Percentiles rank a stretch among this genome's conserved stretches.
Conservation (phyloP, 53 echinoderm and acorn worm species). For the Stichopus horrens region DNA sequence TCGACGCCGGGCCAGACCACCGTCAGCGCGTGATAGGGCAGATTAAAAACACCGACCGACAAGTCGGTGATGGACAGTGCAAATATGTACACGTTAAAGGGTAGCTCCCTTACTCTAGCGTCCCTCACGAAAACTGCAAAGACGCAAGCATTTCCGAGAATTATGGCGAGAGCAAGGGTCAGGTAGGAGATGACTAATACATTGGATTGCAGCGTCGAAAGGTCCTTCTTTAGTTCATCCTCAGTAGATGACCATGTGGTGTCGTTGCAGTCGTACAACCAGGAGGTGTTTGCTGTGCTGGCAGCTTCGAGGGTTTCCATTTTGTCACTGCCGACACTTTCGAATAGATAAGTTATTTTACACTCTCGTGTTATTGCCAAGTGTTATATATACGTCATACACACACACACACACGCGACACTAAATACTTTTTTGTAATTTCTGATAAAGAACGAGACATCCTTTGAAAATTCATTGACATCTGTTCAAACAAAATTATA, state of each 20-base stretch:
- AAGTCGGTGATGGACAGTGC: constrained; percentile 1
- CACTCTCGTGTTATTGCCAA: too few relatives aligned
- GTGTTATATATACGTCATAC: too few relatives aligned
- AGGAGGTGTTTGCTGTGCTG: too few relatives aligned
- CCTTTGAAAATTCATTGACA: too few relatives aligned
- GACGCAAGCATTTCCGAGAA: constrained; percentile 12
- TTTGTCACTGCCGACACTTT: too few relatives aligned
- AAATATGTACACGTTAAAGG: constrained; percentile 4
- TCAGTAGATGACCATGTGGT: not conserved
- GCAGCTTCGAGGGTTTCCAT: too few relatives aligned
- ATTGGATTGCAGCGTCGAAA: not conserved
- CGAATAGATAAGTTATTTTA: too few relatives aligned
- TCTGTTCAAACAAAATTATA: too few relatives aligned
- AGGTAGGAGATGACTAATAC: not conserved
- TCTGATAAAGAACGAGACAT: too few relatives aligned
- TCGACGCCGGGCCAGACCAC: not conserved
- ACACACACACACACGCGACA: too few relatives aligned
- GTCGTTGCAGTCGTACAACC: too few relatives aligned
- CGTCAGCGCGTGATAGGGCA: constrained; percentile 6
- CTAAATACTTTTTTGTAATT: too few relatives aligned
- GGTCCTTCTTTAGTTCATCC: not conserved
- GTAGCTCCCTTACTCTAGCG: not conserved
- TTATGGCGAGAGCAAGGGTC: not conserved
- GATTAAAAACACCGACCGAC: not conserved
- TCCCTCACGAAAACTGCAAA: not conserved